phyloP scores from a whole-genome alignment of 2,888 invertebrate genomes.

The Tetragnatha montana region DNA sequence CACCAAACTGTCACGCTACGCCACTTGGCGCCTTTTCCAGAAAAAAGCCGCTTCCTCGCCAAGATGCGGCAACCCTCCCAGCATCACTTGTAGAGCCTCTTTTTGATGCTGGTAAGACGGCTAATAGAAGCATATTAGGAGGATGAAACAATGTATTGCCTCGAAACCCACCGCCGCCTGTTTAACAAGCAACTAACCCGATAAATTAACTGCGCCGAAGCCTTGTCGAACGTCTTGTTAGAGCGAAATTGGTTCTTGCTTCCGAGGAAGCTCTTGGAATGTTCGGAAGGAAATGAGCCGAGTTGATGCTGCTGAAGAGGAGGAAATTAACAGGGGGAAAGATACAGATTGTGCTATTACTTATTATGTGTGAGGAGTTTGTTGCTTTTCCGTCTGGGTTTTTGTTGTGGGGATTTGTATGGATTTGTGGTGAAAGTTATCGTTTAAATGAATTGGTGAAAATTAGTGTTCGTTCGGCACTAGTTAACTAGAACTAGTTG shows the following conservation, averaged over 20 bases:
- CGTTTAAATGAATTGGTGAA: no score
- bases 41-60: conserved; percentile 13
- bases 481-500: no score
- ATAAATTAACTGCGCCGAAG: conserved; percentile 56
- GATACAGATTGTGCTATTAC: not conserved
- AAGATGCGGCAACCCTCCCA: not conserved
- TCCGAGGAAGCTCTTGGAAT: conserved; percentile 32
- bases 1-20: not conserved
- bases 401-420: no score
- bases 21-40: not conserved
- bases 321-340: not conserved
- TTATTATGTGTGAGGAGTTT: not conserved
- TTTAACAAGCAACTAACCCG: conserved; percentile 65
- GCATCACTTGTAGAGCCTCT: conserved; percentile 46
- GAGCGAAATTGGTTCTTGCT: conserved; percentile 15
- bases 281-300: conserved; percentile 13
- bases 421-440: no score
- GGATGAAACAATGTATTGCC: conserved; percentile 69
- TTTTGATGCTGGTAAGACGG: conserved; percentile 57
- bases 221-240: conserved; percentile 40
- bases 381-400: not conserved
- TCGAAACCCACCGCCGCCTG: conserved; percentile 49
- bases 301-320: not conserved
- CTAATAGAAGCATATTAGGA: conserved; percentile 65
- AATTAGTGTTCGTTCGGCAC: no score